Percentiles rank a stretch among this genome's conserved stretches.
Evolutionary conservation across 1,140 invertebrate genomes (phyloP).

Genomic region (Holotrichia oblita): DNA sequence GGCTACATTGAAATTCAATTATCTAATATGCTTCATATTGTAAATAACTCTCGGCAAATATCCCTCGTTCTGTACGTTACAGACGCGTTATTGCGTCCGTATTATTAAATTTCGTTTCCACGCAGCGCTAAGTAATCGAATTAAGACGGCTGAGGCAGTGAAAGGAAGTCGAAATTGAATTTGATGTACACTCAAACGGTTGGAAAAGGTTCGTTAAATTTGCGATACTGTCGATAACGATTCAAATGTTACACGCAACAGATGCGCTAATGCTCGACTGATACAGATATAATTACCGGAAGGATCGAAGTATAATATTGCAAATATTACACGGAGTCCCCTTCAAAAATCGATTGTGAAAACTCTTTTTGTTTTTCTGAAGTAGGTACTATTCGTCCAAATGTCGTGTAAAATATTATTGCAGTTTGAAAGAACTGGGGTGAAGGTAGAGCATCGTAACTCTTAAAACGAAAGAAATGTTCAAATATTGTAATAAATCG

Average conservation of each 20-base stretch:
- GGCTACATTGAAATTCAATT: constrained; percentile 24
- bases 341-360: background rate
- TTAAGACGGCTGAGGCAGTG: constrained; percentile 3
- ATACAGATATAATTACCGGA: constrained; percentile 3
- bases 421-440: too few relatives aligned
- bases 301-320: constrained; percentile 1
- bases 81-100: constrained; percentile 22
- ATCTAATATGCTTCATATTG: constrained; percentile 24
- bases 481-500: too few relatives aligned
- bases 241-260: constrained; percentile 18
- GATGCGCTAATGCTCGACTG: background rate
- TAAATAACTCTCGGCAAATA: constrained; percentile 21
- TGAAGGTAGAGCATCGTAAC: too few relatives aligned
- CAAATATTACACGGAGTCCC: background rate
- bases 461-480: too few relatives aligned
- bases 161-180: constrained; percentile 32
- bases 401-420: too few relatives aligned
- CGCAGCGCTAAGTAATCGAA: constrained; percentile 19
- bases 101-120: constrained; percentile 36
- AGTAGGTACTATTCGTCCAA: too few relatives aligned
- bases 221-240: constrained; percentile 13
- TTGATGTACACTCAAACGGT: constrained; percentile 9
- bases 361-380: too few relatives aligned
- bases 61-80: background rate
- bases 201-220: constrained; percentile 27